Evolutionary conservation across 2,113 vertebrate species (phyloP).

Genomic region (Cyanocitta stelleri): DNA sequence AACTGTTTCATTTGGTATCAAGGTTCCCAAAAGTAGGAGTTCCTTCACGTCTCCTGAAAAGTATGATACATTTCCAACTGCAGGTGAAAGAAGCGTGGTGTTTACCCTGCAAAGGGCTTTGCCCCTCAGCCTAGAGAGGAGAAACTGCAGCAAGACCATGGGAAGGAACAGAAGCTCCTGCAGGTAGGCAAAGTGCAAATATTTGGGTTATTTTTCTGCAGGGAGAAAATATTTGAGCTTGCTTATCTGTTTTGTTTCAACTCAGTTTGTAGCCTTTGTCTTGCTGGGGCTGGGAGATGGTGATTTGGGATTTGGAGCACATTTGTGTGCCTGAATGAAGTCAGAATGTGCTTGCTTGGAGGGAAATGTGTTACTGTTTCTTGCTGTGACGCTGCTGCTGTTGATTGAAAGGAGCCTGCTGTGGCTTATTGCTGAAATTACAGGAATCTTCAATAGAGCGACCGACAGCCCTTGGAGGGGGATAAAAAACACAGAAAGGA

Average conservation of each 20-base stretch:
- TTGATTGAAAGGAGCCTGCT: slow-evolving; percentile 53
- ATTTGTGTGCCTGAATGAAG: slow-evolving; percentile 34
- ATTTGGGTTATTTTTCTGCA: not conserved
- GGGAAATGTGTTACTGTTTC: slow-evolving; percentile 16
- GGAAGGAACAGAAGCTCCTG: not conserved
- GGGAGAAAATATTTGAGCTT: not conserved
- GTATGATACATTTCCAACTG: not conserved
- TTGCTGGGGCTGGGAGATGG: slow-evolving; percentile 17
- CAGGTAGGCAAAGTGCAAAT: not conserved
- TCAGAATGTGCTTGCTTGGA: not conserved
- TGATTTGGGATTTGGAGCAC: slow-evolving; percentile 10
- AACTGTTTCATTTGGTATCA: not conserved
- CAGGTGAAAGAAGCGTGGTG: not conserved
- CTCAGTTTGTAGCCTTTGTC: slow-evolving; percentile 39
- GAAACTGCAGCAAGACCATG: not conserved
- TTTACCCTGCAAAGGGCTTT: not conserved
- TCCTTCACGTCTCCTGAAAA: not conserved
- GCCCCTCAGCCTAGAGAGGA: not conserved
- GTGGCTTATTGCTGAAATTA: slow-evolving; percentile 42
- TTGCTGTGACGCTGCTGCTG: slow-evolving; percentile 5
- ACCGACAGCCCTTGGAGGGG: not conserved
- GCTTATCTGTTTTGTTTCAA: slow-evolving; percentile 32
- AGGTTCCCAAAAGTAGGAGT: not conserved
- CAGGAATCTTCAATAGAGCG: not conserved
- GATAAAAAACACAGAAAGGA: not conserved